phyloP scores from a whole-genome alignment of 2,888 invertebrate species.

The Monopis laevigella region DNA sequence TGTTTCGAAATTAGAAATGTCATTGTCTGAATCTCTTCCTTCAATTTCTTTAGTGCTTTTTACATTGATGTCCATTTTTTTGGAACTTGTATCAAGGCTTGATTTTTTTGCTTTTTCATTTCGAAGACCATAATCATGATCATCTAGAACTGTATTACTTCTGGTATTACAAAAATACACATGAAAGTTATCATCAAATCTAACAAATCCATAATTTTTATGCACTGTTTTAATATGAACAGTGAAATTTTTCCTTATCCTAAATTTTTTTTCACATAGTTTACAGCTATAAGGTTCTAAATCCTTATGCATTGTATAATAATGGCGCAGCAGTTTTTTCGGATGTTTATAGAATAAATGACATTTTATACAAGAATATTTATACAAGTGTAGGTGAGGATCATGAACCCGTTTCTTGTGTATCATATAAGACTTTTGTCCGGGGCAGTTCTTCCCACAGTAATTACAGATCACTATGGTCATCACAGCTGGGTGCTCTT shows the following conservation, averaged over 20 bases:
- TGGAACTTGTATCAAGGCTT: neutral
- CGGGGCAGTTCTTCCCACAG: constrained; percentile 39
- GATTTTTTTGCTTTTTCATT: constrained; percentile 4
- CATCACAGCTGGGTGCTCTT: constrained; percentile 29
- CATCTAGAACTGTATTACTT: neutral
- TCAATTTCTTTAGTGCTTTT: neutral
- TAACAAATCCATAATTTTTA: constrained; percentile 40
- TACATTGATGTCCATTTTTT: neutral
- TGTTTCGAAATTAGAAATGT: neutral
- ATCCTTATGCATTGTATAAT: constrained; percentile 34
- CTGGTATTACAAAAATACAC: too few relatives aligned
- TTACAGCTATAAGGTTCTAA: constrained; percentile 43
- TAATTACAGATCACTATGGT: constrained; percentile 32
- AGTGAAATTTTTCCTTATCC: constrained; percentile 39
- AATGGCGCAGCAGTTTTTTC: constrained; percentile 43
- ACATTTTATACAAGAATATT: constrained; percentile 42
- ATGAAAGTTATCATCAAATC: constrained; percentile 45
- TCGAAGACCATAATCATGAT: constrained; percentile 8
- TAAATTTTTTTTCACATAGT: constrained; percentile 39
- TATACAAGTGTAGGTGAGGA: constrained; percentile 34
- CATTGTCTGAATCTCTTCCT: neutral
- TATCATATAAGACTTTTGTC: constrained; percentile 28
- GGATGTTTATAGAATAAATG: constrained; percentile 40
- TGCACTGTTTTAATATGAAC: constrained; percentile 49
- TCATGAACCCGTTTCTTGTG: constrained; percentile 37